Conservation (phyloP, 92 coral and sea anemone genomes). For the Porites cylindrica region DNA sequence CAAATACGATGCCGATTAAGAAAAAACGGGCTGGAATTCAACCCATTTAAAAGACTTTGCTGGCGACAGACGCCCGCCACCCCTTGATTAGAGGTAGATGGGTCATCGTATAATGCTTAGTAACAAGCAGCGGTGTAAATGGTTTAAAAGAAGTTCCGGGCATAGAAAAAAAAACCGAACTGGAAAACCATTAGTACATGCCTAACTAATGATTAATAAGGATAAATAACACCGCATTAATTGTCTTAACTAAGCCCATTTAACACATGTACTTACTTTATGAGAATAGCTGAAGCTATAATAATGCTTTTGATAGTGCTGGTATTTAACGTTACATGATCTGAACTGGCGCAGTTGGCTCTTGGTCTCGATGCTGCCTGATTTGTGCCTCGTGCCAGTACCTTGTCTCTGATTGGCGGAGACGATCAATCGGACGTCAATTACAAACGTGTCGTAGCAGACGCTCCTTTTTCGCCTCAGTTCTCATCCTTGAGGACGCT, state of each 20-base stretch:
- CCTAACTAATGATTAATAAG: not conserved
- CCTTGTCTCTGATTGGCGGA: not conserved
- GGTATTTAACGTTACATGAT: not conserved
- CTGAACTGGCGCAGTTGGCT: slow-evolving; percentile 16
- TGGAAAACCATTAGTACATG: not conserved
- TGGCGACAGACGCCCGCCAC: too few relatives aligned
- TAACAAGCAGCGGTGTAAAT: not conserved
- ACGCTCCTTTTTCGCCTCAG: not conserved
- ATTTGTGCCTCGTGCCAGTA: slow-evolving; percentile 43
- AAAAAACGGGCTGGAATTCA: not conserved
- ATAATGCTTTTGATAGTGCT: not conserved
- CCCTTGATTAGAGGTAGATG: too few relatives aligned
- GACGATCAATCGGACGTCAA: not conserved
- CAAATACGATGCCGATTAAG: not conserved
- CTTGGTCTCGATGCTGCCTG: slow-evolving; percentile 50
- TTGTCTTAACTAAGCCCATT: too few relatives aligned
- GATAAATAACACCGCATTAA: too few relatives aligned
- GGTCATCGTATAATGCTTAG: not conserved
- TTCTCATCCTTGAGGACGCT: too few relatives aligned
- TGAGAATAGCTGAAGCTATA: not conserved
- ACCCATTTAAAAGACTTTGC: not conserved
- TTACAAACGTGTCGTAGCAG: not conserved
- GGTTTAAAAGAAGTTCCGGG: not conserved
- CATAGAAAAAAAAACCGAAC: too few relatives aligned
- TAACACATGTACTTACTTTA: not conserved